Evolutionary conservation across 2,888 invertebrate genomes (phyloP).

Genomic region (Pachydiplax longipennis): DNA sequence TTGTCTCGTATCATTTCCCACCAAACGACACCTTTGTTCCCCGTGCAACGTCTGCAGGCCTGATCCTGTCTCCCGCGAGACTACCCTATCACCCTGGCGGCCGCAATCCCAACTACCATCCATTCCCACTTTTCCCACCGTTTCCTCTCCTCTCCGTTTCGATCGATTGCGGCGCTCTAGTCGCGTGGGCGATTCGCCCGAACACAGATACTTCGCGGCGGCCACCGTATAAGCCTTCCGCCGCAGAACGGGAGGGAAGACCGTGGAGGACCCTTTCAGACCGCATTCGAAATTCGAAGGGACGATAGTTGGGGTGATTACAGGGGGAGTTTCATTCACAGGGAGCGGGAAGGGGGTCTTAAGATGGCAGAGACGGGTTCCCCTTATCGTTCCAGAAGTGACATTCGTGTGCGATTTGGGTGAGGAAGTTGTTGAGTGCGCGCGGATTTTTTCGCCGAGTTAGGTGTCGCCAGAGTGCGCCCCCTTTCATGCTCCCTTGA

Average conservation of each 20-base stretch:
- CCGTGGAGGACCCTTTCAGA: background rate
- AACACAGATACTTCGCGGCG: constrained; percentile 16
- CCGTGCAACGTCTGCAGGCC: background rate
- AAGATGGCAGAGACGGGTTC: background rate
- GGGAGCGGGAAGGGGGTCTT: background rate
- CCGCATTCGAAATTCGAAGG: background rate
- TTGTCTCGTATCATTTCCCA: background rate
- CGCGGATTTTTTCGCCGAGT: background rate
- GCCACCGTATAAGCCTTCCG: background rate
- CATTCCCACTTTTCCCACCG: background rate
- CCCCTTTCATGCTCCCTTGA: constrained; percentile 8
- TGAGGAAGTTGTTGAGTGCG: background rate
- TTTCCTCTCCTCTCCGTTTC: background rate
- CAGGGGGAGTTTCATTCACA: background rate
- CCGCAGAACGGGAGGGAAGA: background rate
- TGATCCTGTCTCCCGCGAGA: background rate
- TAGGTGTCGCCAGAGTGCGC: background rate
- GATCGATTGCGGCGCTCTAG: constrained; percentile 37
- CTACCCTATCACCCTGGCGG: constrained; percentile 3
- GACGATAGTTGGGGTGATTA: background rate
- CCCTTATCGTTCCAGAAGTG: background rate
- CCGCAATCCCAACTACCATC: background rate
- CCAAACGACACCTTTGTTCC: background rate
- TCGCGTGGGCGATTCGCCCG: constrained; percentile 26
- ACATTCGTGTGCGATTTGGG: constrained; percentile 10